Evolutionary conservation across 2,113 vertebrate genomes (phyloP).

Genomic region (Lepus americanus): DNA sequence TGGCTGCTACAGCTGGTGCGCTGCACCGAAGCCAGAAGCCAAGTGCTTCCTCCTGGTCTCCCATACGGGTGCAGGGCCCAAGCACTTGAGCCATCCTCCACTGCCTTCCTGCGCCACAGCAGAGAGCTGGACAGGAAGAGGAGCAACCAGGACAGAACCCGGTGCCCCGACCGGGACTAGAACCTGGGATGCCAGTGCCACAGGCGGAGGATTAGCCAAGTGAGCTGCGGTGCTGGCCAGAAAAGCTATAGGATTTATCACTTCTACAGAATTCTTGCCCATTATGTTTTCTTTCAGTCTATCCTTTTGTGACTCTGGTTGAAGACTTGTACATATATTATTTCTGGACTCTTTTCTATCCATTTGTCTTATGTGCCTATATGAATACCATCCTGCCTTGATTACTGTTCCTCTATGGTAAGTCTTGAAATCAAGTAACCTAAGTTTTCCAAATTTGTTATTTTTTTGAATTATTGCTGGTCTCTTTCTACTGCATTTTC

Average conservation of each 20-base stretch:
- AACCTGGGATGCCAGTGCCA: too few relatives aligned
- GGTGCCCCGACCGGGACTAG: too few relatives aligned
- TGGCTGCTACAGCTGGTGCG: too few relatives aligned
- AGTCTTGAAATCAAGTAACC: neutral
- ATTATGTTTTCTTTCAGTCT: neutral
- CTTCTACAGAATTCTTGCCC: neutral
- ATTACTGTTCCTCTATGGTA: neutral
- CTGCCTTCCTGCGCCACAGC: too few relatives aligned
- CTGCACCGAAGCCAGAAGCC: too few relatives aligned
- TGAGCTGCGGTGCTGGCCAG: neutral
- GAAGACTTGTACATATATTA: constrained; percentile 8
- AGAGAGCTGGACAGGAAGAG: too few relatives aligned
- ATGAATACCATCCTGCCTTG: neutral
- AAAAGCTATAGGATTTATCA: neutral
- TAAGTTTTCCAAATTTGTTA: constrained; percentile 3
- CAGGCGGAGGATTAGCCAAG: too few relatives aligned
- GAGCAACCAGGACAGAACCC: too few relatives aligned
- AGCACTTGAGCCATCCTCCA: too few relatives aligned
- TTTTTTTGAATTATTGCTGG: neutral
- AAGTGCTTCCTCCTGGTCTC: too few relatives aligned
- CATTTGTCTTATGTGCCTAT: neutral
- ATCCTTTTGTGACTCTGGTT: neutral
- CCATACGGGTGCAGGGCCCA: too few relatives aligned
- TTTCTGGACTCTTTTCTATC: neutral
- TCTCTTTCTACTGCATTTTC: neutral